Evolutionary conservation across 2,797 vertebrate species (phyloP), one percentile per base, ranked within the genome.

Genomic region (Pangasius djambal): DNA sequence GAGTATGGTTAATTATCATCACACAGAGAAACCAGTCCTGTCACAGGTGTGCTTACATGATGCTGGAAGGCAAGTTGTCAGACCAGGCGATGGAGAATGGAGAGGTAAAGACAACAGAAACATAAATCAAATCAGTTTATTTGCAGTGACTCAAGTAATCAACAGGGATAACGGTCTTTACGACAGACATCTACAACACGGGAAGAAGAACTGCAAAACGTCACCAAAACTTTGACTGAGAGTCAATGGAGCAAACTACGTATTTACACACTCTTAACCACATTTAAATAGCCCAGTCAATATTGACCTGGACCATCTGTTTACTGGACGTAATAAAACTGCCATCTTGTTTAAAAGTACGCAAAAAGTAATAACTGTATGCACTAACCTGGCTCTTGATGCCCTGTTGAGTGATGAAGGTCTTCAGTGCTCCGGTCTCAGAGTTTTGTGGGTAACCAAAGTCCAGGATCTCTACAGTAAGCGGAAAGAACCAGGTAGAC

Each of bases 361-460:
- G 1, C 16, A 22, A 48, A 16, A 52, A n/a, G 15, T 25, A 9
- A 34, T 37, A 82, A 25, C 5, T 15, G 28, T 18, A 16, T 4
- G n/a, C 15, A 50, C 15, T 84, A 50, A 99, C 99, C 98, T 99
- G 99, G 94, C 98, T 98, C 95, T 99, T 99, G 93, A 99, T 98
- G 93, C 99, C 98, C 95, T 99, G 98, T 90, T 99, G 99, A 90
- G 99, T 99, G 95, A 99, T 99, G 94, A 99, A 99, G 83, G 98
- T 99, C 96, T 99, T 99, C 95, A 99, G 95, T 0, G 99, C 98
- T n/a, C 98, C 99, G 0, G 98, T 99, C 96, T 99, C 99, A 22
- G 99, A 99, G 94, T 99, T 99, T 95, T 99, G 99, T 92, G 99
- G 99, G 93, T 99, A 99, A 87, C 99, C 99, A 94, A 99, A 99